These are phyloP conservation scores for Danio kyathit DNA, from an alignment of 2,797 vertebrate species.

Conservation along the genomic window DNA sequence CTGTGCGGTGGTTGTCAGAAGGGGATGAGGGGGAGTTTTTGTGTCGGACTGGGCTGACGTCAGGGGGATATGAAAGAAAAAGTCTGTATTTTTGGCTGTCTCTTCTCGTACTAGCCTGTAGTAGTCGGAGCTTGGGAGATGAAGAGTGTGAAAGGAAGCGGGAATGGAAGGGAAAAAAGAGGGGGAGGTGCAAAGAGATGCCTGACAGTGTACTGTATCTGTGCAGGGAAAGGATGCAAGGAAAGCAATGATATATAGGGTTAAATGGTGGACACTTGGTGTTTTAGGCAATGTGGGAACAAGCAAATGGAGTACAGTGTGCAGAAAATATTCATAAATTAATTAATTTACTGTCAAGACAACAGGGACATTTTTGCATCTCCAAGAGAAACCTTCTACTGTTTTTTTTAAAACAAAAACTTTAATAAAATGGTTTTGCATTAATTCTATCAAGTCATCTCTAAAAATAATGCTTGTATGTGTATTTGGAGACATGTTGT, in stretches of 20 bases:
- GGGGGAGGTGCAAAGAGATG: conserved; percentile 41
- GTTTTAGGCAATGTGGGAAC: not conserved
- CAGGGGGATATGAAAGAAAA: conserved; percentile 57
- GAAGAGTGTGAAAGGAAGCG: conserved; percentile 32
- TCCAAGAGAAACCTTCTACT: too few relatives aligned
- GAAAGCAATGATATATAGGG: conserved; percentile 26
- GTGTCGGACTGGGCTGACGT: conserved; percentile 52
- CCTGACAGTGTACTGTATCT: conserved; percentile 54
- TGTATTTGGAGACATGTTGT: too few relatives aligned
- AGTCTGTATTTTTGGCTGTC: conserved; percentile 40
- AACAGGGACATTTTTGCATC: too few relatives aligned
- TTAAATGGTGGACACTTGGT: not conserved
- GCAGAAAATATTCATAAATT: not conserved
- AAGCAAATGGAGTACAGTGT: not conserved
- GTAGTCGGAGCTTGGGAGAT: conserved; percentile 52
- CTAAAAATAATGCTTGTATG: too few relatives aligned
- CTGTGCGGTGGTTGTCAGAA: conserved; percentile 22
- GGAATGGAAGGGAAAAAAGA: conserved; percentile 25
- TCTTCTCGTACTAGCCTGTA: conserved; percentile 33
- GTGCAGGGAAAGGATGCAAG: conserved; percentile 13
- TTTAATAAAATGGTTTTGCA: too few relatives aligned
- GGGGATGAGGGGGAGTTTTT: conserved; percentile 23
- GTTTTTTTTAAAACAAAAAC: too few relatives aligned
- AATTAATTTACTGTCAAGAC: too few relatives aligned
- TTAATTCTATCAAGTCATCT: too few relatives aligned